These are phyloP conservation scores for Artemia franciscana DNA, from an alignment of 1,140 invertebrate genomes.

Conservation along the genomic window DNA sequence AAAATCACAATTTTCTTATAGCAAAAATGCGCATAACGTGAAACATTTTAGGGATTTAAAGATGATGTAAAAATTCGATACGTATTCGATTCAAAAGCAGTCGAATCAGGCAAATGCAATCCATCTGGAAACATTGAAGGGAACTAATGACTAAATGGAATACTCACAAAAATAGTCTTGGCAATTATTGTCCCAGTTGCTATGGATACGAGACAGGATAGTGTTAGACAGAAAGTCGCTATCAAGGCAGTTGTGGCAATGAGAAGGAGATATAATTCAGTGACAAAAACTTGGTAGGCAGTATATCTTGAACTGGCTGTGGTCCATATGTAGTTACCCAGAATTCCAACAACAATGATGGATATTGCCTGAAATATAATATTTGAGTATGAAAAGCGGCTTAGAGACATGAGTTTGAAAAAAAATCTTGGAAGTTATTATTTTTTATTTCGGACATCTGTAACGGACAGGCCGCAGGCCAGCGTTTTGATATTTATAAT, in stretches of 20 bases:
- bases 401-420: too few relatives aligned
- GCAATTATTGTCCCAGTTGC: conserved; percentile 50
- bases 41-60: too few relatives aligned
- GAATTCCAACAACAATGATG: conserved; percentile 37
- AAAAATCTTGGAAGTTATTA: too few relatives aligned
- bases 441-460: too few relatives aligned
- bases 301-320: conserved; percentile 9
- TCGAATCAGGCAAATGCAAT: too few relatives aligned
- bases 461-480: too few relatives aligned
- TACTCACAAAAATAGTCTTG: conserved; percentile 63
- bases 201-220: conserved; percentile 44
- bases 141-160: background rate
- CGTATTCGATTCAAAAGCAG: too few relatives aligned
- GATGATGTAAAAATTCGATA: too few relatives aligned
- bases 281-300: conserved; percentile 13
- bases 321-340: conserved; percentile 29
- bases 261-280: conserved; percentile 45
- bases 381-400: too few relatives aligned
- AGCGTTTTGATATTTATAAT: too few relatives aligned
- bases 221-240: conserved; percentile 41
- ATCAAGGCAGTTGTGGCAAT: conserved; percentile 46
- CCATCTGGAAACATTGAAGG: background rate
- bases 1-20: background rate
- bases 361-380: conserved; percentile 39
- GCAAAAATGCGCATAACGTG: too few relatives aligned